A percentile compares a stretch with the other conserved stretches of the same genome.
These are phyloP conservation scores for Prosopocoilus inquinatus DNA, from an alignment of 2,888 invertebrate genomes.

Conservation along the genomic window DNA sequence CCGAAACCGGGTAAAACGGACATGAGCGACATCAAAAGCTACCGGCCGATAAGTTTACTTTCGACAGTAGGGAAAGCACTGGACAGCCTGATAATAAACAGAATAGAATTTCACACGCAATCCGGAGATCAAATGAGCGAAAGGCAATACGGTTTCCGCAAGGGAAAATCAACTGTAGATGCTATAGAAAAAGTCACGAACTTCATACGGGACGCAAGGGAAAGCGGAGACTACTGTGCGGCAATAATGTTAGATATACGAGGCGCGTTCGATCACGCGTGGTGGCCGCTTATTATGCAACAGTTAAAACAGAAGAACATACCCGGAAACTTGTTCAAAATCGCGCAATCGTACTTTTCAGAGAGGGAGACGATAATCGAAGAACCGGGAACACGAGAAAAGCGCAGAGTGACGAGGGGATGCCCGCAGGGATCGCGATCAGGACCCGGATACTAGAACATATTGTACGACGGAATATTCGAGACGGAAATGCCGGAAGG, in stretches of 20 bases:
- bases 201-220: constrained; percentile 1
- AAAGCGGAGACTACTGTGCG: constrained; percentile 14
- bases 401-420: constrained; percentile 4
- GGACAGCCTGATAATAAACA: constrained; percentile 5
- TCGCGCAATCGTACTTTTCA: constrained; percentile 3
- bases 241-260: constrained; percentile 21
- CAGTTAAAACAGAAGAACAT: constrained; percentile 18
- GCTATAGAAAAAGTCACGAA: constrained; percentile 6
- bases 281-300: constrained; percentile 31
- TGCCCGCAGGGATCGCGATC: constrained; percentile 20
- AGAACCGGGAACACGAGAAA: not conserved
- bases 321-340: constrained; percentile 17
- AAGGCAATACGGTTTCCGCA: constrained; percentile 13
- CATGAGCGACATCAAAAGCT: not conserved
- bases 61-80: constrained; percentile 12
- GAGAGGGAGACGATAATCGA: constrained; percentile 6
- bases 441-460: no score
- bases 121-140: not conserved
- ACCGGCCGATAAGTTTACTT: constrained; percentile 13
- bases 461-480: constrained; percentile 12
- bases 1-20: constrained; percentile 9
- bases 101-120: constrained; percentile 1
- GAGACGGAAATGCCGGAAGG: not conserved
- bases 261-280: constrained; percentile 36
- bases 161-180: constrained; percentile 8